Evolutionary conservation across 2,797 vertebrate genomes (phyloP).

Genomic region (Enteromius radiatus): DNA sequence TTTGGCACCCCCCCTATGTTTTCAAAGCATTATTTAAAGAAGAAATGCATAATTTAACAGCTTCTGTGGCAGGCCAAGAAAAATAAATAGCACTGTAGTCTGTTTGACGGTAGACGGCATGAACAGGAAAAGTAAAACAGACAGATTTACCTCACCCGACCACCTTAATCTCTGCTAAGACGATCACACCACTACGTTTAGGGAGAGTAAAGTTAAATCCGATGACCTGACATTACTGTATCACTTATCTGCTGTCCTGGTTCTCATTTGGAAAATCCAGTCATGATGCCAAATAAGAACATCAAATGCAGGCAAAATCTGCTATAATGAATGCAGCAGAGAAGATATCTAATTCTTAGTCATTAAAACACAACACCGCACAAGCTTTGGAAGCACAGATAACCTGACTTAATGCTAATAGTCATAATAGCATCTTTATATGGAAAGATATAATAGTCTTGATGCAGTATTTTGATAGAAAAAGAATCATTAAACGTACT

Average conservation of each 20-base stretch:
- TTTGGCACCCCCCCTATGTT: not conserved
- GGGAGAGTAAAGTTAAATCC: constrained; percentile 32
- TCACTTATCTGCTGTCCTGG: not conserved
- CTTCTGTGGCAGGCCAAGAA: constrained; percentile 14
- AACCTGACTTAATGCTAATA: not conserved
- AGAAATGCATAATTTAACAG: constrained; percentile 46
- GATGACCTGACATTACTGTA: constrained; percentile 30
- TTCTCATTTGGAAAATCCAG: not conserved
- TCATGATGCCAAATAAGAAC: not conserved
- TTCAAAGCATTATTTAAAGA: constrained; percentile 41
- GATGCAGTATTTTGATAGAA: not conserved
- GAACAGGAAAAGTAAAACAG: not conserved
- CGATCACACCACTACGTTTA: constrained; percentile 27
- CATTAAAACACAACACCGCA: not conserved
- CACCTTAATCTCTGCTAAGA: constrained; percentile 15
- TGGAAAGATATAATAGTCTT: not conserved
- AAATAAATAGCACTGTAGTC: constrained; percentile 34
- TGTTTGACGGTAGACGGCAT: not conserved
- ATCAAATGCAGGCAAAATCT: not conserved
- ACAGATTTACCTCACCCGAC: constrained; percentile 37
- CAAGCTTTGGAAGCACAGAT: not conserved
- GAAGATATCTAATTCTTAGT: not conserved
- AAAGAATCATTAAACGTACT: not conserved
- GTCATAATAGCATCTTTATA: not conserved
- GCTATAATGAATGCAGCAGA: not conserved